A percentile compares a stretch with the other conserved stretches of the same genome.
These are phyloP conservation scores for Amia ocellicauda DNA, from an alignment of 2,113 vertebrate genomes.

Conservation along the genomic window DNA sequence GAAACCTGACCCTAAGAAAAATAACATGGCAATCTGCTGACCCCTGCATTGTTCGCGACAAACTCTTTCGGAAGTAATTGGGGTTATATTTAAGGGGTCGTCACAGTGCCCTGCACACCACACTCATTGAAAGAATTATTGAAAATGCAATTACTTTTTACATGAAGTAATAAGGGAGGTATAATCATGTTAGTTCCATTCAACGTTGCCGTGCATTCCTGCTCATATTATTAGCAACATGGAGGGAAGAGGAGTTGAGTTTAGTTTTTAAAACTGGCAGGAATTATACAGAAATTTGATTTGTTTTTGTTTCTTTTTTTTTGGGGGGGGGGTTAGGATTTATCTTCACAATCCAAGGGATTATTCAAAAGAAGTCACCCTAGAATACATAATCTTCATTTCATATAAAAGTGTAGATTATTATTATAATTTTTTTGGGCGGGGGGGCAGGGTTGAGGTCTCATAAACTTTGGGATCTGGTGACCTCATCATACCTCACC, in stretches of 20 bases:
- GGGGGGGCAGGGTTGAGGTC: too few relatives aligned
- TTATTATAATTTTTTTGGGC: too few relatives aligned
- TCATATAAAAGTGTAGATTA: too few relatives aligned
- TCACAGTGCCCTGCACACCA: neutral
- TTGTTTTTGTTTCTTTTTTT: too few relatives aligned
- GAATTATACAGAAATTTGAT: too few relatives aligned
- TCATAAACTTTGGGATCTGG: neutral
- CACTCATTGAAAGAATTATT: slow-evolving; percentile 1
- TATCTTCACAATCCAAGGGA: too few relatives aligned
- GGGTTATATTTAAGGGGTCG: slow-evolving; percentile 8
- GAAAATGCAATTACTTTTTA: neutral
- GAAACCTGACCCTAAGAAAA: slow-evolving; percentile 13
- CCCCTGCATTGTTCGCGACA: neutral
- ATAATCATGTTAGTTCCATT: slow-evolving; percentile 10
- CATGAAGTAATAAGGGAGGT: neutral
- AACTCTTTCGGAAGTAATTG: slow-evolving; percentile 18
- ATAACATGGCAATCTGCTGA: slow-evolving; percentile 20
- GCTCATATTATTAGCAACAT: neutral
- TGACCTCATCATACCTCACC: neutral
- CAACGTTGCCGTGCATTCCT: neutral
- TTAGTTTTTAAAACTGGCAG: neutral
- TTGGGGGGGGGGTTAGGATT: too few relatives aligned
- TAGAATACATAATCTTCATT: too few relatives aligned
- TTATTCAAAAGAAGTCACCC: too few relatives aligned
- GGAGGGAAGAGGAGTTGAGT: neutral